These are phyloP conservation scores for Lagocephalus sceleratus DNA, from an alignment of 2,797 vertebrate genomes.

Conservation along the genomic window DNA sequence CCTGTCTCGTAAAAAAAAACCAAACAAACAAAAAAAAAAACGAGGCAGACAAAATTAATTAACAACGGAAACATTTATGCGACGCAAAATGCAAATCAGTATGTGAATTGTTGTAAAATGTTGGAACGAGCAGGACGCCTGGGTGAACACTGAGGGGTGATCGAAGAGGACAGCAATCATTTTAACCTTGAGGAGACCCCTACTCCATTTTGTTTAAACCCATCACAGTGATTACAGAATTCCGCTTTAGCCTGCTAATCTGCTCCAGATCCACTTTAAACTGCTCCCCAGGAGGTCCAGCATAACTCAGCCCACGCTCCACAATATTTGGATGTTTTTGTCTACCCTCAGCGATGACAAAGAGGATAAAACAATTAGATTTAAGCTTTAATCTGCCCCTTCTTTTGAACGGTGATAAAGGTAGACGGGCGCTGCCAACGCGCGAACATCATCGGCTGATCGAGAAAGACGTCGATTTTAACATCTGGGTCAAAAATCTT, in stretches of 20 bases:
- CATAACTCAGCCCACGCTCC: not conserved
- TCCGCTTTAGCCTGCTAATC: slow-evolving; percentile 57
- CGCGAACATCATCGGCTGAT: too few relatives aligned
- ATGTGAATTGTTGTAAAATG: not conserved
- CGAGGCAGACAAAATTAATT: too few relatives aligned
- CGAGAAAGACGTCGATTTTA: too few relatives aligned
- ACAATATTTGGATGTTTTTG: slow-evolving; percentile 2
- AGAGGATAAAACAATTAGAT: slow-evolving; percentile 7
- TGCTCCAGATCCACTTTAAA: slow-evolving; percentile 57
- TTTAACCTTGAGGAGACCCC: slow-evolving; percentile 59
- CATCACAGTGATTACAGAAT: slow-evolving; percentile 49
- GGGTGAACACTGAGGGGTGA: slow-evolving; percentile 18
- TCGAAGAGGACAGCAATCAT: slow-evolving; percentile 31
- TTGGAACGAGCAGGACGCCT: not conserved
- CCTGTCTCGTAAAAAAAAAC: too few relatives aligned
- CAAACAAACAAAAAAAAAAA: too few relatives aligned
- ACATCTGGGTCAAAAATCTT: too few relatives aligned
- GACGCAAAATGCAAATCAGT: slow-evolving; percentile 6
- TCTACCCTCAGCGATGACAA: not conserved
- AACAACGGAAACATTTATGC: too few relatives aligned
- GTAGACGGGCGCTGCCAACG: too few relatives aligned
- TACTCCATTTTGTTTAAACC: slow-evolving; percentile 37
- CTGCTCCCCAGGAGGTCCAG: slow-evolving; percentile 33
- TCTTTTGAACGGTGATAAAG: too few relatives aligned
- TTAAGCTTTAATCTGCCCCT: slow-evolving; percentile 17